Percentiles rank a stretch among this genome's conserved stretches.
phyloP scores from a whole-genome alignment of 2,888 invertebrate genomes.

The Rhopalosiphum nymphaeae region DNA sequence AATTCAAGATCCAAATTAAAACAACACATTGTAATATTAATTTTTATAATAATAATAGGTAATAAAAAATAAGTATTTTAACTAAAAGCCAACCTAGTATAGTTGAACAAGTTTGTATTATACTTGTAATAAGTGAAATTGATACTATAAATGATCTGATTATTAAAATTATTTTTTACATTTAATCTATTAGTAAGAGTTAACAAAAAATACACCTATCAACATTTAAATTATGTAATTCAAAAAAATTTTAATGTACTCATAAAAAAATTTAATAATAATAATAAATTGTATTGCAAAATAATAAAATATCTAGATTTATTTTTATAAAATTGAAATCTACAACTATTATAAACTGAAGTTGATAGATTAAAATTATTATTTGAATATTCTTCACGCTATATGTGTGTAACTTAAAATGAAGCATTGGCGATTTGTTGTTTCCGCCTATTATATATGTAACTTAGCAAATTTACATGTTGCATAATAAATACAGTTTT shows the following conservation, averaged over 20 bases:
- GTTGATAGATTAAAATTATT: not conserved
- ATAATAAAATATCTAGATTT: not conserved
- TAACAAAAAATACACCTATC: not conserved
- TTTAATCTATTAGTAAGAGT: not conserved
- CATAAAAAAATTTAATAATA: not conserved
- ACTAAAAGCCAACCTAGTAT: not conserved
- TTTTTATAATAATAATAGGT: not conserved
- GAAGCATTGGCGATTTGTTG: not conserved
- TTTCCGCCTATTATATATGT: not conserved
- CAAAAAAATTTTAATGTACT: not conserved
- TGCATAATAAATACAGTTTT: slow-evolving; percentile 39
- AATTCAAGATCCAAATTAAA: not conserved
- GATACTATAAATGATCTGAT: not conserved
- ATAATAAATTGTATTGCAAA: not conserved
- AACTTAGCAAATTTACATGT: slow-evolving; percentile 23
- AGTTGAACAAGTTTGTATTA: not conserved
- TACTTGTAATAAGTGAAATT: not conserved
- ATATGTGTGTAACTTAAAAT: not conserved
- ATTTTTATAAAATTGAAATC: not conserved
- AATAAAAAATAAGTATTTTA: not conserved
- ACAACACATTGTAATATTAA: not conserved
- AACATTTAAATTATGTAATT: not conserved
- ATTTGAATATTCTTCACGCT: not conserved
- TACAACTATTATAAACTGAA: not conserved
- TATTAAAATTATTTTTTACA: not conserved